A percentile compares a stretch with the other conserved stretches of the same genome.
phyloP scores from a whole-genome alignment of 2,797 vertebrate species.

The Coregonus ussuriensis region DNA sequence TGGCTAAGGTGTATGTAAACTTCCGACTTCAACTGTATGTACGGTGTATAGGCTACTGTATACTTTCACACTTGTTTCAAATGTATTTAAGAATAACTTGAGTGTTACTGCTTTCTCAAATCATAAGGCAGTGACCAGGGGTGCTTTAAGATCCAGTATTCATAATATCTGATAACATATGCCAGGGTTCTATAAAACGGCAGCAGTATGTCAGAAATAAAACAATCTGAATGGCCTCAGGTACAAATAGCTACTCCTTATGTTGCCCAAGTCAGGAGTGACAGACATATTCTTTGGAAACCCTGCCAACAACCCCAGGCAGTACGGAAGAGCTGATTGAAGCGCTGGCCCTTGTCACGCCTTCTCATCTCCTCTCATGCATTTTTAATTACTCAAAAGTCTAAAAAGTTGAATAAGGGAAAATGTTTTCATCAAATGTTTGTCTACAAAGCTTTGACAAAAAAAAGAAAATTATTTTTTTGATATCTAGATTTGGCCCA shows the following conservation, averaged over 20 bases:
- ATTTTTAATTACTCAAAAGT: slow-evolving; percentile 8
- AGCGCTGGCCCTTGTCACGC: background rate
- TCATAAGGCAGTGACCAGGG: background rate
- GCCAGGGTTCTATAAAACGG: background rate
- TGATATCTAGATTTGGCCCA: background rate
- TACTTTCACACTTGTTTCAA: too few species aligned
- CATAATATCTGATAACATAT: background rate
- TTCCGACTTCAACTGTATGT: background rate
- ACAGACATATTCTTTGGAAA: slow-evolving; percentile 1
- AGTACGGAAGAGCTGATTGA: background rate
- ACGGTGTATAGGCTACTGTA: background rate
- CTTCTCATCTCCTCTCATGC: background rate
- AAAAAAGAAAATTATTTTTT: background rate
- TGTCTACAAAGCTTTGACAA: background rate
- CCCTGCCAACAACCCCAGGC: slow-evolving; percentile 12
- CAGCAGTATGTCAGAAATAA: background rate
- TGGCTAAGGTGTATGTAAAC: too few species aligned
- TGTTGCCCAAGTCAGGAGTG: background rate
- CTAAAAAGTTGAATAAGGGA: slow-evolving; percentile 9
- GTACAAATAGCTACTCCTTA: background rate
- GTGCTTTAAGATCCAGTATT: background rate
- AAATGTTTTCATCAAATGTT: slow-evolving; percentile 10
- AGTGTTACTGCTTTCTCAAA: too few species aligned
- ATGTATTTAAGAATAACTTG: too few species aligned
- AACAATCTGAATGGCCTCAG: background rate